phyloP scores from a whole-genome alignment of 1,140 invertebrate genomes.

The Agrilus planipennis region DNA sequence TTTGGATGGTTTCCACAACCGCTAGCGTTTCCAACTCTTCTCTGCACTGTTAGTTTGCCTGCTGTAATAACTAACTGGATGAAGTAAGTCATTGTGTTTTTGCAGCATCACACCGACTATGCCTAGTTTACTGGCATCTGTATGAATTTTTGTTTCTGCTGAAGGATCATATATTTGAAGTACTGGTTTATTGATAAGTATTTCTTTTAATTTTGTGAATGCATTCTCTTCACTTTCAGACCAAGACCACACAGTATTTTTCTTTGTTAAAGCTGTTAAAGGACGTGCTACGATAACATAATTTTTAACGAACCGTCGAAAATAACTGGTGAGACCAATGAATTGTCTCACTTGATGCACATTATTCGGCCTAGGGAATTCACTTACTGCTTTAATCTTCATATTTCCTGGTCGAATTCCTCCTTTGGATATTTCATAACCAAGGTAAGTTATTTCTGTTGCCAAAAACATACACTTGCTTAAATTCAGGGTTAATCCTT shows the following conservation, averaged over 20 bases:
- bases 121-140: constrained; percentile 23
- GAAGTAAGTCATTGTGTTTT: constrained; percentile 13
- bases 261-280: constrained; percentile 16
- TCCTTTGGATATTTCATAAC: not conserved
- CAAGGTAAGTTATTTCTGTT: constrained; percentile 7
- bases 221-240: constrained; percentile 11
- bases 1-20: constrained; percentile 28
- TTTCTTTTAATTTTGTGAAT: constrained; percentile 19
- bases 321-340: constrained; percentile 20
- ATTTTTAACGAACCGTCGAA: constrained; percentile 20
- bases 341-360: constrained; percentile 20
- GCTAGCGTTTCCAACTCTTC: constrained; percentile 14
- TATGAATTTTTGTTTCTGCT: constrained; percentile 24
- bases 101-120: constrained; percentile 21
- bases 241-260: constrained; percentile 13
- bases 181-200: constrained; percentile 18
- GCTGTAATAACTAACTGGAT: constrained; percentile 24
- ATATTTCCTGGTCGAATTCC: not conserved
- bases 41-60: too few species aligned
- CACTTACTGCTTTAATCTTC: constrained; percentile 1
- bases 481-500: too few species aligned
- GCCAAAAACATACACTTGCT: too few species aligned
- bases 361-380: constrained; percentile 13
- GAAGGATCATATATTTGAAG: constrained; percentile 23
- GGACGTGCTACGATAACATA: constrained; percentile 16